Conservation (phyloP, 2,888 invertebrate genomes). For the Neuroscelio doddi region DNA sequence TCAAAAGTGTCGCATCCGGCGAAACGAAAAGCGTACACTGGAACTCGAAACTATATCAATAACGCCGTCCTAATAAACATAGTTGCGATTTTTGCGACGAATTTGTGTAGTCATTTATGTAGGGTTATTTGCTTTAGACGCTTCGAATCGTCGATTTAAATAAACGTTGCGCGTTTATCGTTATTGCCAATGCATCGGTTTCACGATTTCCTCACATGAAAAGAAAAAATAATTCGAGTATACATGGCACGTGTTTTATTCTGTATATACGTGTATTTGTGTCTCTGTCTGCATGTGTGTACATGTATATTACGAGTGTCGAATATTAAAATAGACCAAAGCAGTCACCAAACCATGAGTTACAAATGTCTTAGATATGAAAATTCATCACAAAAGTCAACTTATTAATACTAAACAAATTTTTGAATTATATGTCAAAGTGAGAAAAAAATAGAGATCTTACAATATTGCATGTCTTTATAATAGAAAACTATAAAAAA, state of each 20-base stretch:
- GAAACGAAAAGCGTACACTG: slow-evolving; percentile 14
- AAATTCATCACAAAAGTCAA: too few relatives aligned
- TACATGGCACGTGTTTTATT: background rate
- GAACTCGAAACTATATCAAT: slow-evolving; percentile 25
- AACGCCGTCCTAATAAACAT: slow-evolving; percentile 66
- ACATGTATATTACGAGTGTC: background rate
- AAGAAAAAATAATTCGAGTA: slow-evolving; percentile 1
- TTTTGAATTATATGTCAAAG: background rate
- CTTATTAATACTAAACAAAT: background rate
- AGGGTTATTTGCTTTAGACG: slow-evolving; percentile 27
- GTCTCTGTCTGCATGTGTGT: background rate
- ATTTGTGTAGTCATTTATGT: slow-evolving; percentile 62
- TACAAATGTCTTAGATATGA: slow-evolving; percentile 14
- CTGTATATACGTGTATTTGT: background rate
- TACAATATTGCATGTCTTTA: background rate
- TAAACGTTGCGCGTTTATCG: slow-evolving; percentile 41
- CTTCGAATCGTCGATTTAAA: too few relatives aligned
- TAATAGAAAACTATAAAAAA: background rate
- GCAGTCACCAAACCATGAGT: slow-evolving; percentile 56
- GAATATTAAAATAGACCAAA: slow-evolving; percentile 30
- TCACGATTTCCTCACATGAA: background rate
- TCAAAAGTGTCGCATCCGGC: slow-evolving; percentile 31
- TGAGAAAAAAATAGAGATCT: too few relatives aligned
- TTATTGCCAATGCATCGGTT: slow-evolving; percentile 36
- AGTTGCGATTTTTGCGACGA: slow-evolving; percentile 47